Evolutionary conservation across 2,888 invertebrate genomes (phyloP).

Genomic region (Hemithea aestivaria): DNA sequence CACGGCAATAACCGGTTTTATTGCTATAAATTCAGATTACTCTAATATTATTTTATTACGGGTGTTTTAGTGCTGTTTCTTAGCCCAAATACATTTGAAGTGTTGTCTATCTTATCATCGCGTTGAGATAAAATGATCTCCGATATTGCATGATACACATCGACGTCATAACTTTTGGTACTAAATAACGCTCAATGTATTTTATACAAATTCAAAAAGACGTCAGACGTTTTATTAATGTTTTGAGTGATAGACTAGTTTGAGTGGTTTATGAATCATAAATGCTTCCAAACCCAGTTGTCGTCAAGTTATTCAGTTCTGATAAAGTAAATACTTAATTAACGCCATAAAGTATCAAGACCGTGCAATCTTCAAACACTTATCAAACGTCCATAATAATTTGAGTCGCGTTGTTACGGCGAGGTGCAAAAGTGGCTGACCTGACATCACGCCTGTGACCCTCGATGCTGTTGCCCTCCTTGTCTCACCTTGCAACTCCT

Average conservation of each 20-base stretch:
- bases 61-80: slow-evolving; percentile 53
- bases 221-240: not conserved
- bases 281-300: no score
- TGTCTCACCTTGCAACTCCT: slow-evolving; percentile 45
- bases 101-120: slow-evolving; percentile 50
- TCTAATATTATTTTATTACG: slow-evolving; percentile 68
- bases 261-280: no score
- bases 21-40: slow-evolving; percentile 70
- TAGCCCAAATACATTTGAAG: slow-evolving; percentile 51
- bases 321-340: slow-evolving; percentile 71
- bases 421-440: slow-evolving; percentile 81
- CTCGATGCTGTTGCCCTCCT: slow-evolving; percentile 52
- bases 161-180: slow-evolving; percentile 32
- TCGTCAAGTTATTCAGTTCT: no score
- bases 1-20: slow-evolving; percentile 69
- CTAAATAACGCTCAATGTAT: no score
- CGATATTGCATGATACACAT: slow-evolving; percentile 34
- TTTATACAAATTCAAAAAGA: no score
- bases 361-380: slow-evolving; percentile 74
- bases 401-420: slow-evolving; percentile 79
- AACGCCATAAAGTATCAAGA: slow-evolving; percentile 75
- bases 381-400: slow-evolving; percentile 80
- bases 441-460: slow-evolving; percentile 80
- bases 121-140: slow-evolving; percentile 44
- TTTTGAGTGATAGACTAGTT: no score